Conservation (phyloP, 2,888 invertebrate species). For the Megamerina dolium region DNA sequence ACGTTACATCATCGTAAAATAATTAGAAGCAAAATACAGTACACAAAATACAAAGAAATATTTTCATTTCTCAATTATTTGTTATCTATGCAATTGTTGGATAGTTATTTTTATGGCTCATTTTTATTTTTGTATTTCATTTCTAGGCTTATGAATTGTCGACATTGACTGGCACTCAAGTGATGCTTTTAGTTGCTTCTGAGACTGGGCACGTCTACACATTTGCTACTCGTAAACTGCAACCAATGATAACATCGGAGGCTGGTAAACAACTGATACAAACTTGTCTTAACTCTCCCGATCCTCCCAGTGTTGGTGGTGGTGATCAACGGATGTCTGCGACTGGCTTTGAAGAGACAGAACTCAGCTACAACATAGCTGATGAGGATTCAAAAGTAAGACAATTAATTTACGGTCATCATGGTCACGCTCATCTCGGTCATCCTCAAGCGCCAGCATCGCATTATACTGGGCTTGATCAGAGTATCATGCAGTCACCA, state of each 20-base stretch:
- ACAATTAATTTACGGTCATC: slow-evolving; percentile 82
- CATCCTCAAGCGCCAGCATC: slow-evolving; percentile 57
- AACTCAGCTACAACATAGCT: slow-evolving; percentile 92
- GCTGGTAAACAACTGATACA: slow-evolving; percentile 97
- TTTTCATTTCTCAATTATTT: neutral
- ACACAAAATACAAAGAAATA: neutral
- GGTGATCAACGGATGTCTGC: slow-evolving; percentile 96
- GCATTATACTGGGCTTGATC: slow-evolving; percentile 63
- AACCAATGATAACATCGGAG: slow-evolving; percentile 98
- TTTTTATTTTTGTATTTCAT: slow-evolving; percentile 13
- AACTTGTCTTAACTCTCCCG: slow-evolving; percentile 96
- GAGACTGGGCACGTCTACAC: slow-evolving; percentile 99
- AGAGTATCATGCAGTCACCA: slow-evolving; percentile 66
- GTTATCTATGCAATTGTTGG: too few relatives aligned
- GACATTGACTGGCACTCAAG: slow-evolving; percentile 97
- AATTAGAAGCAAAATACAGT: too few relatives aligned
- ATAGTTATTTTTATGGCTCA: too few relatives aligned
- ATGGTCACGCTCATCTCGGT: slow-evolving; percentile 63
- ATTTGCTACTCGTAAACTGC: slow-evolving; percentile 95
- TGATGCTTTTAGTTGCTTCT: slow-evolving; percentile 97
- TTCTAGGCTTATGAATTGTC: slow-evolving; percentile 98
- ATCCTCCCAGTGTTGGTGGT: slow-evolving; percentile 68
- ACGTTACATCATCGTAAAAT: too few relatives aligned
- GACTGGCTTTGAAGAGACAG: slow-evolving; percentile 97
- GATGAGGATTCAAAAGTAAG: slow-evolving; percentile 97